These are phyloP conservation scores for Leptura quadrifasciata DNA, from an alignment of 2,888 invertebrate genomes.

Conservation along the genomic window DNA sequence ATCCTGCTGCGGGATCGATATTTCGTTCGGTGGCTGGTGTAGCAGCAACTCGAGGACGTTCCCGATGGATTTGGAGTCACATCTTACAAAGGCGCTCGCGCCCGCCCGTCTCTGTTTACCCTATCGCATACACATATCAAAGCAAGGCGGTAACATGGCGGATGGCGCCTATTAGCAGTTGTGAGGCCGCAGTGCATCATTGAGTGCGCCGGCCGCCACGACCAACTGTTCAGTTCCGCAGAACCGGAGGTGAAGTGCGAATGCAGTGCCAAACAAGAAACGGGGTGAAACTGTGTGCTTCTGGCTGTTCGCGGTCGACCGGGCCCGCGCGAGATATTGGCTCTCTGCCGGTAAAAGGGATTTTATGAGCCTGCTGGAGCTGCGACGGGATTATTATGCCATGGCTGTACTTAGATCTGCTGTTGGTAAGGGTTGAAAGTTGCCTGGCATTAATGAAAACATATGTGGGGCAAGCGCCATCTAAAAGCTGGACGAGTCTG, in stretches of 20 bases:
- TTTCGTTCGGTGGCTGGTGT: constrained; percentile 51
- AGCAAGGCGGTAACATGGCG: constrained; percentile 67
- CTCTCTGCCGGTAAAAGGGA: constrained; percentile 16
- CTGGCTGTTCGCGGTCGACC: constrained; percentile 25
- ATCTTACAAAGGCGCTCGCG: constrained; percentile 59
- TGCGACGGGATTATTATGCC: constrained; percentile 61
- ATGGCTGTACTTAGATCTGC: constrained; percentile 73
- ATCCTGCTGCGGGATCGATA: constrained; percentile 53
- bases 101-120: constrained; percentile 64
- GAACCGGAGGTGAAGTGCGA: constrained; percentile 63
- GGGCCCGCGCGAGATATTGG: background rate
- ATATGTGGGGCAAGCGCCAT: background rate
- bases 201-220: constrained; percentile 52
- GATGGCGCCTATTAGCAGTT: constrained; percentile 67
- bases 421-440: constrained; percentile 67
- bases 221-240: constrained; percentile 62
- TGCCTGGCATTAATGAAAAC: background rate
- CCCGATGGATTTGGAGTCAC: constrained; percentile 53
- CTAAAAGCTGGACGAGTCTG: background rate
- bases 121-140: constrained; percentile 65
- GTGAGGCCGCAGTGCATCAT: constrained; percentile 65
- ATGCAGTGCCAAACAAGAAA: constrained; percentile 56
- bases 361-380: background rate
- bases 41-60: constrained; percentile 55
- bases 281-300: constrained; percentile 46